Evolutionary conservation across 2,888 invertebrate genomes (phyloP).

Genomic region (Agriotes lineatus): DNA sequence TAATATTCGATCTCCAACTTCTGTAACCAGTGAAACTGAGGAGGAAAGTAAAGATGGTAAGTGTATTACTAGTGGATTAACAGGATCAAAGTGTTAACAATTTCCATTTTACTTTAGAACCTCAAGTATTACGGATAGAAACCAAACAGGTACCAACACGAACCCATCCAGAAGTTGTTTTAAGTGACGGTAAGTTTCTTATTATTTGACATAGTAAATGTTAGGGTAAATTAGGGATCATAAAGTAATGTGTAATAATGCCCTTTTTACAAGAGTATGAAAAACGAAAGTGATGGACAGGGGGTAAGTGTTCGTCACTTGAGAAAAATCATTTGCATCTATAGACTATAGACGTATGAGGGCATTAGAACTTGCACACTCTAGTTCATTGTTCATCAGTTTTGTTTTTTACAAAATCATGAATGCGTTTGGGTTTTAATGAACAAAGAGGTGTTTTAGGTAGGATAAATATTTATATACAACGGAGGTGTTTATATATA

Average conservation of each 20-base stretch:
- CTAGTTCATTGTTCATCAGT: conserved; percentile 36
- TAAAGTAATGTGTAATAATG: conserved; percentile 31
- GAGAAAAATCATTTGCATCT: conserved; percentile 55
- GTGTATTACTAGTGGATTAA: too few species aligned
- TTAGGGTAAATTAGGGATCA: conserved; percentile 24
- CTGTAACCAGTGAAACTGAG: conserved; percentile 80
- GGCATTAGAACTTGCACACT: conserved; percentile 37
- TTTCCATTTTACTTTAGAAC: conserved; percentile 78
- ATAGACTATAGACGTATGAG: conserved; percentile 37
- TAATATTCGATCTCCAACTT: conserved; percentile 73
- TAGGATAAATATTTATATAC: conserved; percentile 8
- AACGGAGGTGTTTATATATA: neutral
- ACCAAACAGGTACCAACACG: conserved; percentile 89
- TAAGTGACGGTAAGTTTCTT: conserved; percentile 86
- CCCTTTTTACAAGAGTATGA: conserved; percentile 57
- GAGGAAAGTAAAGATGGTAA: conserved; percentile 86
- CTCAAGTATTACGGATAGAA: conserved; percentile 91
- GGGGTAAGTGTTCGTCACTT: conserved; percentile 63
- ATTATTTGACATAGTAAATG: neutral
- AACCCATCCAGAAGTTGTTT: conserved; percentile 91
- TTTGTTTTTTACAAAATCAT: conserved; percentile 26
- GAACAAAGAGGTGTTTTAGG: neutral
- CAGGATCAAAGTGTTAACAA: too few species aligned
- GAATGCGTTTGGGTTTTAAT: conserved; percentile 19
- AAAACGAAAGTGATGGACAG: conserved; percentile 62